Conservation (phyloP, 2,797 vertebrate species). For the Sphaeramia orbicularis region DNA sequence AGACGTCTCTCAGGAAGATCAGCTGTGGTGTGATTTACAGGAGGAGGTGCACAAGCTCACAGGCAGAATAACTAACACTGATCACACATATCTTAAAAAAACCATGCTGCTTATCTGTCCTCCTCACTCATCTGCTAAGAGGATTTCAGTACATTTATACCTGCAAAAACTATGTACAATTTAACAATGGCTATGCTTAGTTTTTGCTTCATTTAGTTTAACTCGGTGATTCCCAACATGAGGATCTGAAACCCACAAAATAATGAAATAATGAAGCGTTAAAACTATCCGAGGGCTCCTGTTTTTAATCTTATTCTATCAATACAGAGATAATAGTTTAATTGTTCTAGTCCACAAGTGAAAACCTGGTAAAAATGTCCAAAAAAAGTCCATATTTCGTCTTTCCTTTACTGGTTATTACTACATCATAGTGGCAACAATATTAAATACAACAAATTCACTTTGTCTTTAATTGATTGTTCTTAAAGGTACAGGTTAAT, state of each 20-base stretch:
- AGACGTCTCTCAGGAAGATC: slow-evolving; percentile 44
- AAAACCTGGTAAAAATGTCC: too few relatives aligned
- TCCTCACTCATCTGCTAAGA: slow-evolving; percentile 28
- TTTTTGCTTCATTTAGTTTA: slow-evolving; percentile 53
- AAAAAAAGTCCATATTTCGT: too few relatives aligned
- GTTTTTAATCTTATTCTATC: too few relatives aligned
- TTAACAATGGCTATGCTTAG: slow-evolving; percentile 71
- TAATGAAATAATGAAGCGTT: too few relatives aligned
- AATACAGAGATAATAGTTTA: too few relatives aligned
- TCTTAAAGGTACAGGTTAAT: too few relatives aligned
- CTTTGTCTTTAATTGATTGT: too few relatives aligned
- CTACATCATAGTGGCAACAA: too few relatives aligned
- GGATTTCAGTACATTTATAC: slow-evolving; percentile 26
- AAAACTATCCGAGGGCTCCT: too few relatives aligned
- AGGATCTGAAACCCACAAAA: background rate
- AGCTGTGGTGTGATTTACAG: slow-evolving; percentile 35
- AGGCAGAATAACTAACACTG: slow-evolving; percentile 52
- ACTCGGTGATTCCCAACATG: slow-evolving; percentile 36
- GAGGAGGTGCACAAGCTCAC: slow-evolving; percentile 41
- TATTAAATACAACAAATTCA: too few relatives aligned
- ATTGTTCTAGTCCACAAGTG: too few relatives aligned
- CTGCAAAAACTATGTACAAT: slow-evolving; percentile 69
- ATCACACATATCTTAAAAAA: slow-evolving; percentile 22
- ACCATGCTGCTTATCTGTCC: slow-evolving; percentile 13
- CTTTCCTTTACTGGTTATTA: too few relatives aligned